Conservation (phyloP, 2,113 vertebrate species). For the Urocynchramus pylzowi region DNA sequence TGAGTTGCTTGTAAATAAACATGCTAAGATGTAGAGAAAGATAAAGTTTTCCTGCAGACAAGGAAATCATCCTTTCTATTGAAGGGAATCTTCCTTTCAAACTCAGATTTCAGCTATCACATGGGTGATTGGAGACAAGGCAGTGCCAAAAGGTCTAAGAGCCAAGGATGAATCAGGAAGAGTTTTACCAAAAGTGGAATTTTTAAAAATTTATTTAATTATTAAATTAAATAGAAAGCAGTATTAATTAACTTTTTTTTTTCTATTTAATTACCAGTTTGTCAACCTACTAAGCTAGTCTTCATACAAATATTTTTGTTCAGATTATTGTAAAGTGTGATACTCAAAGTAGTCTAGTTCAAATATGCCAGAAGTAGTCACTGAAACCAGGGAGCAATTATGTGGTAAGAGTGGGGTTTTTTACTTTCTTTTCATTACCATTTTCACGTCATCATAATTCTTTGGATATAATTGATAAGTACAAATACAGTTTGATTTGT, state of each 20-base stretch:
- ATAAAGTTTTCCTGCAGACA: neutral
- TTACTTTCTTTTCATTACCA: neutral
- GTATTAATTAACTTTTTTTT: neutral
- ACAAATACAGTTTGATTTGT: neutral
- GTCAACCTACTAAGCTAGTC: neutral
- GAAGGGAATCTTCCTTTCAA: neutral
- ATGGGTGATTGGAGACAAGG: neutral
- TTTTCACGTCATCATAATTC: neutral
- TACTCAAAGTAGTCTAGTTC: neutral
- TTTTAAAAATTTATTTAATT: neutral
- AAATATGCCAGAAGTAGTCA: neutral
- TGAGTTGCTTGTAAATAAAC: neutral
- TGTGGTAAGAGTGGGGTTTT: fast-evolving
- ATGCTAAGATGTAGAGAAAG: neutral
- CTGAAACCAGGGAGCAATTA: neutral
- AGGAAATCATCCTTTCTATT: neutral
- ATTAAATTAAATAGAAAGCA: neutral
- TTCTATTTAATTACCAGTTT: neutral
- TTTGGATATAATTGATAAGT: neutral
- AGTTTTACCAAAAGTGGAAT: neutral
- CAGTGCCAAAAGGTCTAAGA: neutral
- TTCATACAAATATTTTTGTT: neutral
- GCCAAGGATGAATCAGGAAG: neutral
- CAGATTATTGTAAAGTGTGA: neutral
- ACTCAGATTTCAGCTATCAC: fast-evolving